Evolutionary conservation across 2,888 invertebrate species (phyloP), one percentile per base, ranked within the genome.

Genomic region (Leistus spinibarbis): DNA sequence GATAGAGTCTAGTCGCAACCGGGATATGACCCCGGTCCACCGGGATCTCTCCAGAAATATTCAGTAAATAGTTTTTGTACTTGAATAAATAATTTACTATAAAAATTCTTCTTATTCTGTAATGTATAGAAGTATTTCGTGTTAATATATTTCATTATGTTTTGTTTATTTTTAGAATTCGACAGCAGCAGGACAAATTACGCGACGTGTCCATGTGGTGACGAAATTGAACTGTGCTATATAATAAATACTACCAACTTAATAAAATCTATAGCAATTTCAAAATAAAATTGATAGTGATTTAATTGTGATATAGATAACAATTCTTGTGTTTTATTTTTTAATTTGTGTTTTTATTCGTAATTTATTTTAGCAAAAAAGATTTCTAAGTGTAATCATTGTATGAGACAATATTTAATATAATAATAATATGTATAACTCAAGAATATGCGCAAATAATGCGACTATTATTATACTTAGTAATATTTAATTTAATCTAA

Each of bases 181-280:
- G 88, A 70, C 87, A 87, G 62, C 87, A 87, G 80, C 82, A 87
- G 17, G 89, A 88, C 80, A 85, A 88, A 81, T 86, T 88, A 22
- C 88, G 88, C 80, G 89, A 89, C 75, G 82, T 82, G 19, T 79
- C 82, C 76, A 88, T 89, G 89, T 89, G 89, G 89, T 89, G 85
- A 88, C 77, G 76, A 74, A 78, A 77, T 22, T 3, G 60, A 4
- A 60, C 57, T 19, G 64, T 63, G 24, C 62, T 60, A 70, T 57
- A 57, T 20, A 57, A 19, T 57, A 10, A 40, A 40, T 40, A n/a
- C n/a, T n/a, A n/a, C n/a, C 13, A 16, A 54, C 54, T 54, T 16
- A 22, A 20, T 19, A 20, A 60, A 19, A 60, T 60, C 20, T 22
- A 60, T 60, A 19, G 60, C 60, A 60, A 16, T 60, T 66, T 13